These are phyloP conservation scores for Lycorma delicatula DNA, from an alignment of 1,140 invertebrate genomes.

Conservation along the genomic window DNA sequence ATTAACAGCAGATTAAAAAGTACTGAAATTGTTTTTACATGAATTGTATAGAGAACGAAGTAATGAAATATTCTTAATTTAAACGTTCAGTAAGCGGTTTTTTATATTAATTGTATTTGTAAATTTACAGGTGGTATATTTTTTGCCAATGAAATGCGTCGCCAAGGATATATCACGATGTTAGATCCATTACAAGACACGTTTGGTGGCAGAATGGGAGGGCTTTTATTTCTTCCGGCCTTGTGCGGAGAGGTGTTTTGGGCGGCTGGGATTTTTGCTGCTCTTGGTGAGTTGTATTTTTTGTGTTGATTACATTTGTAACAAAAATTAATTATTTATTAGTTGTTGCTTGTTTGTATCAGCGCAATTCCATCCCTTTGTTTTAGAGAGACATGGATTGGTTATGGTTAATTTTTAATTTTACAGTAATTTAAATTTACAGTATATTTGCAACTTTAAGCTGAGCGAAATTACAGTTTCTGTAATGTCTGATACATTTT, in stretches of 20 bases:
- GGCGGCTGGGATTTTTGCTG: slow-evolving; percentile 94
- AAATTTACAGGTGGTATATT: slow-evolving; percentile 79
- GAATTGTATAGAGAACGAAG: neutral
- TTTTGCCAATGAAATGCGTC: slow-evolving; percentile 95
- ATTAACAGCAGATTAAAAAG: no score
- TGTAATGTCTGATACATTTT: no score
- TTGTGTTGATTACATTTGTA: no score
- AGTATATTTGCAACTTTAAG: no score
- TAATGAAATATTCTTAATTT: neutral
- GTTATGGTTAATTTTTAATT: no score
- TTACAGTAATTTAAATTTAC: no score
- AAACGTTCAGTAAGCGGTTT: neutral
- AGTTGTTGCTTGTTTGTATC: no score
- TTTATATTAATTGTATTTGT: neutral
- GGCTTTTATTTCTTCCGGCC: slow-evolving; percentile 90
- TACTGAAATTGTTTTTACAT: no score
- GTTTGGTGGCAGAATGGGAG: slow-evolving; percentile 95
- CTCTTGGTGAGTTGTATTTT: slow-evolving; percentile 51
- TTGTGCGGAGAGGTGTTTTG: slow-evolving; percentile 96
- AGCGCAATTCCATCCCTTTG: no score
- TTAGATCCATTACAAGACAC: slow-evolving; percentile 93
- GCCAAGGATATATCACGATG: slow-evolving; percentile 98
- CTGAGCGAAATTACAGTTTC: no score
- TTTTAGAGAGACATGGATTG: no score
- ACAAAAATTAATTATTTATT: no score